Evolutionary conservation across 2,113 vertebrate genomes (phyloP).

Genomic region (Oncorhynchus nerka): DNA sequence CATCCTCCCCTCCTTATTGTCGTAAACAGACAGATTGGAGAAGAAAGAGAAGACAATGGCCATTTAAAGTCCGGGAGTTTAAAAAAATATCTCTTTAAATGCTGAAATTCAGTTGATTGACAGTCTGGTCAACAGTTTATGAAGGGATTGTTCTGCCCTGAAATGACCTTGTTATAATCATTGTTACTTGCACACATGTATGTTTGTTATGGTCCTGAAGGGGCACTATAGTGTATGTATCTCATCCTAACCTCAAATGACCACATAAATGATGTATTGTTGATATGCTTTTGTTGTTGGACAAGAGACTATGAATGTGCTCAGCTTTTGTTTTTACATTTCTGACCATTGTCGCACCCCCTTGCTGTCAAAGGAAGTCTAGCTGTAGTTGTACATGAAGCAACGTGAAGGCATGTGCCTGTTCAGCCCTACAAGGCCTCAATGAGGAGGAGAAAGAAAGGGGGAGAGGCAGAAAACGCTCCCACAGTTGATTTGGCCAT

Average conservation of each 20-base stretch:
- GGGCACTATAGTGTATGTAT: too few species aligned
- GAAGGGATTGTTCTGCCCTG: too few species aligned
- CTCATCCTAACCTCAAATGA: too few species aligned
- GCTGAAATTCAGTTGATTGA: not conserved
- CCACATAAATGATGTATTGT: not conserved
- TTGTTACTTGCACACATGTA: too few species aligned
- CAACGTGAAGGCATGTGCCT: slow-evolving; percentile 67
- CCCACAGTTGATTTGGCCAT: slow-evolving; percentile 62
- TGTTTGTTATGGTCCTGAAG: too few species aligned
- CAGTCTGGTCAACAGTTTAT: too few species aligned
- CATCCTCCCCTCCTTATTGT: slow-evolving; percentile 16
- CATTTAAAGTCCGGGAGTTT: not conserved
- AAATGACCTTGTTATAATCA: too few species aligned
- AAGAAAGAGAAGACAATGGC: slow-evolving; percentile 7
- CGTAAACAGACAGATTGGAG: slow-evolving; percentile 3
- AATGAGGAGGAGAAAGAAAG: slow-evolving; percentile 30
- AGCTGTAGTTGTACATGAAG: slow-evolving; percentile 48
- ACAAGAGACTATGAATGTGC: not conserved
- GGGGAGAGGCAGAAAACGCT: slow-evolving; percentile 54
- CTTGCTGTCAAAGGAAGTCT: slow-evolving; percentile 38
- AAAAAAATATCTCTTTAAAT: not conserved
- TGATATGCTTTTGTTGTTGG: not conserved
- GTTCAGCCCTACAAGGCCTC: slow-evolving; percentile 59
- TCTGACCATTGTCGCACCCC: slow-evolving; percentile 31
- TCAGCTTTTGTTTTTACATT: slow-evolving; percentile 15